A percentile compares a stretch with the other conserved stretches of the same genome.
Evolutionary conservation across 2,888 invertebrate species (phyloP).

Genomic region (Pantelozetes paolii): DNA sequence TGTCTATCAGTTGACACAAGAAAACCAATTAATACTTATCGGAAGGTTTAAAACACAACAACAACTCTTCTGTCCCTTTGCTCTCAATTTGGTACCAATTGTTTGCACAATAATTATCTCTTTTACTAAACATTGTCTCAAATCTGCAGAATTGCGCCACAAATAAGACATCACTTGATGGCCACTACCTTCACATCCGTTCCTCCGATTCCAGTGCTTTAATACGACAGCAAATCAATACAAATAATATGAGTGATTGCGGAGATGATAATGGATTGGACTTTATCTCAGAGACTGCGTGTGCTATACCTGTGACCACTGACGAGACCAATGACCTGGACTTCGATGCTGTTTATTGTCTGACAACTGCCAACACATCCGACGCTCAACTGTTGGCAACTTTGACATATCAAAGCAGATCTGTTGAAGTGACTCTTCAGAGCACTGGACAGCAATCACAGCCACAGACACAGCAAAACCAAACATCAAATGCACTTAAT

Average conservation of each 20-base stretch:
- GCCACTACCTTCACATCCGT: slow-evolving; percentile 39
- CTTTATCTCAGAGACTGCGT: not conserved
- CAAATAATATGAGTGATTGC: not conserved
- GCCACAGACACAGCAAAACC: not conserved
- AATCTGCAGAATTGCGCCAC: slow-evolving; percentile 34
- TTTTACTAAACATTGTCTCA: not conserved
- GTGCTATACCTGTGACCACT: slow-evolving; percentile 9
- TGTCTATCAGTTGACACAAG: slow-evolving; percentile 40
- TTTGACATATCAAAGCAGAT: slow-evolving; percentile 30
- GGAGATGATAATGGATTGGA: slow-evolving; percentile 14
- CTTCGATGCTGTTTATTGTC: slow-evolving; percentile 36
- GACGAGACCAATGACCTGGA: not conserved
- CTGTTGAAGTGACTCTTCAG: slow-evolving; percentile 36
- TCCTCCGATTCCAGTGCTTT: slow-evolving; percentile 34
- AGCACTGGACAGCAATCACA: slow-evolving; percentile 9
- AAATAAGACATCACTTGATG: slow-evolving; percentile 36
- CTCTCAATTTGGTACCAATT: slow-evolving; percentile 42
- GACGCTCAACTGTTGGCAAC: slow-evolving; percentile 35
- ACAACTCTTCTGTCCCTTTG: slow-evolving; percentile 39
- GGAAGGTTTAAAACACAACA: slow-evolving; percentile 37
- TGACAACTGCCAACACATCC: not conserved
- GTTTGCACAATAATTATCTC: not conserved
- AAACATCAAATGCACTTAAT: not conserved
- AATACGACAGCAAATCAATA: slow-evolving; percentile 11
- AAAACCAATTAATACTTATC: slow-evolving; percentile 41